Percentiles rank a stretch among this genome's conserved stretches.
These are phyloP conservation scores for Oryctolagus cuniculus DNA, from an alignment of 2,113 vertebrate species.

Conservation along the genomic window mOryCun1.1 NC_091433.1:21185001-21185500, in stretches of 20 bases:
- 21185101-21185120: neutral
- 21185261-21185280: neutral
- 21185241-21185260: neutral
- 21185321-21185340: neutral
- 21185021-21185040: neutral
- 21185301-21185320: neutral
- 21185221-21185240: too few relatives aligned
- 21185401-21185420: neutral
- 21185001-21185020: neutral
- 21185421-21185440: neutral
- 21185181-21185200: rapidly evolving
- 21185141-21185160: neutral
- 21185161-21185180: neutral
- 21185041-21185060: neutral
- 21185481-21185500: neutral
- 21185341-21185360: neutral
- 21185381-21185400: neutral
- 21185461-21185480: neutral
- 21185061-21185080: neutral
- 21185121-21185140: neutral
- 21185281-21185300: neutral
- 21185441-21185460: neutral
- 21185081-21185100: neutral
- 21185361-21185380: neutral
- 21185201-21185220: neutral